phyloP scores from a whole-genome alignment of 2,888 invertebrate species.

The Unio pictorum region DNA sequence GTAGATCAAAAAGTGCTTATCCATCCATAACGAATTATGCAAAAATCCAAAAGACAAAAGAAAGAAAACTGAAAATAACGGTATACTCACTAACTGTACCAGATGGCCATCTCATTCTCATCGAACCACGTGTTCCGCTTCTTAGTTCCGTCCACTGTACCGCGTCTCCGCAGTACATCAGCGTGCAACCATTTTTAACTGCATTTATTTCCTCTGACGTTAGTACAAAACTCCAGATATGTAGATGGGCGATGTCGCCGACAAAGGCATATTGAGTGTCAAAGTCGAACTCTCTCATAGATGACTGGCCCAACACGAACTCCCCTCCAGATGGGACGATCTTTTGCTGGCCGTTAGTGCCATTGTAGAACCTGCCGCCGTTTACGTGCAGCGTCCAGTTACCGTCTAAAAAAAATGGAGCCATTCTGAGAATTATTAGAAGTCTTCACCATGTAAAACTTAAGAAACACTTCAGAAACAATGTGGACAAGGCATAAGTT shows the following conservation, averaged over 20 bases:
- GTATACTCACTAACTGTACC: conserved; percentile 51
- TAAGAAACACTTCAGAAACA: too few species aligned
- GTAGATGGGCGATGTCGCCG: conserved; percentile 68
- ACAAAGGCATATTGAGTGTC: conserved; percentile 56
- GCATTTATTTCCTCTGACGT: conserved; percentile 35
- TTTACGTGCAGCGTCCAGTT: conserved; percentile 49
- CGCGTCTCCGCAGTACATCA: conserved; percentile 69
- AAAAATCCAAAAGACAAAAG: not conserved
- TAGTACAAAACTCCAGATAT: conserved; percentile 68
- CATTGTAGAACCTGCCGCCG: conserved; percentile 36
- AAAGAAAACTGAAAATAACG: not conserved
- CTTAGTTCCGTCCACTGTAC: conserved; percentile 71
- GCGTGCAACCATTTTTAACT: conserved; percentile 61
- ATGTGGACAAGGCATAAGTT: too few species aligned
- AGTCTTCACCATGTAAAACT: too few species aligned
- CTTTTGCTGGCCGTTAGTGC: conserved; percentile 45
- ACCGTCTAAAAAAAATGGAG: conserved; percentile 35
- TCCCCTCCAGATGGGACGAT: conserved; percentile 62
- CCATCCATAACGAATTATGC: too few species aligned
- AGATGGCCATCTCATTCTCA: conserved; percentile 70
- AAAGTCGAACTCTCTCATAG: conserved; percentile 42
- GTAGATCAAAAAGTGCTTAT: too few species aligned
- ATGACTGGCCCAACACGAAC: conserved; percentile 67
- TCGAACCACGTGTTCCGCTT: conserved; percentile 68
- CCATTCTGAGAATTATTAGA: too few species aligned